Percentiles rank a stretch among this genome's conserved stretches.
phyloP scores from a whole-genome alignment of 2,888 invertebrate species.

The Machimus rusticus region DNA sequence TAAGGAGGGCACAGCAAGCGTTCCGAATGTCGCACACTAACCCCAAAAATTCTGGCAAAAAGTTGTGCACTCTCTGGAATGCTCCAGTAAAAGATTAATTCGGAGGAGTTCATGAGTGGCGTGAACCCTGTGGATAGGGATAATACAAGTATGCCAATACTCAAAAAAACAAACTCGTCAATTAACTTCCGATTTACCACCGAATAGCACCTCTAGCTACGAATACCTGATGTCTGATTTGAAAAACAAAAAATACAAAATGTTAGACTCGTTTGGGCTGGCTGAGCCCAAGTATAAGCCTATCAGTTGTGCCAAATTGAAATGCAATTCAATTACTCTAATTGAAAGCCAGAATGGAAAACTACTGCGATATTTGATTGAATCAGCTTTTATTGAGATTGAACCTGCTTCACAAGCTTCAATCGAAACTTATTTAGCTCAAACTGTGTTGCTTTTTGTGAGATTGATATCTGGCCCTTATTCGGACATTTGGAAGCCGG shows the following conservation, averaged over 20 bases:
- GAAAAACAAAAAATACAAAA: background rate
- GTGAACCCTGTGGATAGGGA: background rate
- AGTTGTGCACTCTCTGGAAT: too few relatives aligned
- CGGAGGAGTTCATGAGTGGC: background rate
- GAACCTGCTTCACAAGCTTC: background rate
- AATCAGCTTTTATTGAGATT: slow-evolving; percentile 33
- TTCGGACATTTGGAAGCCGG: background rate
- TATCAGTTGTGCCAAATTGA: slow-evolving; percentile 31
- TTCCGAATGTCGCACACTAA: too few relatives aligned
- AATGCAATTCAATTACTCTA: slow-evolving; percentile 34
- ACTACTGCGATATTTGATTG: slow-evolving; percentile 31
- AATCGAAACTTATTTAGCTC: slow-evolving; percentile 6
- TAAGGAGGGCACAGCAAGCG: too few relatives aligned
- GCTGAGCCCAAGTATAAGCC: background rate
- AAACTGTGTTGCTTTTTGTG: background rate
- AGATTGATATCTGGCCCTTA: background rate
- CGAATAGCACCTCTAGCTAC: background rate
- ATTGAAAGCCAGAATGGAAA: slow-evolving; percentile 14
- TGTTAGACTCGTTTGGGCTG: background rate
- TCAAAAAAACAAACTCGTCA: background rate
- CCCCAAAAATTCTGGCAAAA: too few relatives aligned
- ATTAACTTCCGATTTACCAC: background rate
- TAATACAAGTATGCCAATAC: background rate
- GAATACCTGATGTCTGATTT: background rate
- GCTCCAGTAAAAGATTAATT: background rate